A percentile compares a stretch with the other conserved stretches of the same genome.
phyloP scores from a whole-genome alignment of 2,113 vertebrate species.

The Perca flavescens region DNA sequence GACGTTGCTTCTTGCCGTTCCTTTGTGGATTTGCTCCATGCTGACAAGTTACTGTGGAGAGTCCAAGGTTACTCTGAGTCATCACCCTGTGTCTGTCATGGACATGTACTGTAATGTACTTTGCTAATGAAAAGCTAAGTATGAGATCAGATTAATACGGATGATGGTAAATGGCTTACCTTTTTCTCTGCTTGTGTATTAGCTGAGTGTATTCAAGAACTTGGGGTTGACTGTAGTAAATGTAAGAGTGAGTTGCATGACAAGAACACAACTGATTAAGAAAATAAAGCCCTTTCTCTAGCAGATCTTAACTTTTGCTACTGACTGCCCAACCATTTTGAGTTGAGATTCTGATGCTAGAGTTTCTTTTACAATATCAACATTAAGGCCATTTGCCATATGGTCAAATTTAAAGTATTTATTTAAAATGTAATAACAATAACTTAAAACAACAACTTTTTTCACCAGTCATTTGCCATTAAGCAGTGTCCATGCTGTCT shows the following conservation, averaged over 20 bases:
- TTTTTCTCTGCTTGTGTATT: background rate
- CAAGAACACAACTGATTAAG: background rate
- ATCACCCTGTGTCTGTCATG: conserved; percentile 18
- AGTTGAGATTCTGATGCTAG: background rate
- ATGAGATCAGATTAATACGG: conserved; percentile 23
- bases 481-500: too few species aligned
- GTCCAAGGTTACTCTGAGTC: conserved; percentile 46
- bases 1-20: conserved; percentile 10
- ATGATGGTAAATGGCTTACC: conserved; percentile 15
- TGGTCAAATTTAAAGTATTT: too few species aligned
- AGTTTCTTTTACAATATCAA: background rate
- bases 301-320: conserved; percentile 4
- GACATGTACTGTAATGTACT: conserved; percentile 31
- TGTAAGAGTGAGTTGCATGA: background rate
- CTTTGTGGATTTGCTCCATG: conserved; percentile 25
- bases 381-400: background rate
- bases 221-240: background rate
- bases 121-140: conserved; percentile 44
- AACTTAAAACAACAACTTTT: too few species aligned
- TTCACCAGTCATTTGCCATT: too few species aligned
- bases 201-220: conserved; percentile 11
- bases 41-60: conserved; percentile 31
- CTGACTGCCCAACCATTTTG: background rate
- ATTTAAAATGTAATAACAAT: too few species aligned
- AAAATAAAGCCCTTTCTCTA: background rate